Evolutionary conservation across 2,797 vertebrate species (phyloP), one percentile per base, ranked within the genome.

Genomic region (Chiloscyllium punctatum): DNA sequence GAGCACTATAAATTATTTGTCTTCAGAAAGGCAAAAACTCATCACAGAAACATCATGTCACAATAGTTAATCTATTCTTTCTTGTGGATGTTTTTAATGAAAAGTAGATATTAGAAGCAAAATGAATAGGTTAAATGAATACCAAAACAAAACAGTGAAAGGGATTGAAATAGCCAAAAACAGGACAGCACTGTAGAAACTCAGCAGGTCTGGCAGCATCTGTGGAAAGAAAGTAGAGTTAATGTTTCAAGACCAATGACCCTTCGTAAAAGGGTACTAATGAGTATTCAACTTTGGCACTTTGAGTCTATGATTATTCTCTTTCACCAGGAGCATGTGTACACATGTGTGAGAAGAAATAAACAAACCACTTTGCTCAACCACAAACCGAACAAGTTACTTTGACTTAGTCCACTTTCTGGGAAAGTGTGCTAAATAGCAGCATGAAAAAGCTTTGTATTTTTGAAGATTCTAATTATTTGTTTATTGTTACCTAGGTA

Each of bases 401-500:
- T 57, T 88, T 57, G 86, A 30, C 30, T 33, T 27, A 4, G 42
- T n/a, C 57, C 15, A n/a, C n/a, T 69, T 69, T 42, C n/a, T 62
- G 21, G n/a, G n/a, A 92, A 92, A 42, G 66, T 91, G 53, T 87
- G 86, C 53, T 62, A 92, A 69, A 92, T 69, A 69, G 68, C 42
- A 69, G 9, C n/a, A 92, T 23, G 21, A 69, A 68, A 42, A 42
- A 69, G 62, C 48, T 62, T 92, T 9, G 25, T 1, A 68, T 27
- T 92, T 15, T 92, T 8, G 23, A 51, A 42, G 18, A 92, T 42
- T 92, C 66, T 77, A 77, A 95, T 33, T 0, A 74, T 51, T 18
- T 95, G 48, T 77, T 95, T 8, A 95, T 53, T 95, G 42, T 95
- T 96, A 96, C 66, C 72, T 96, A 97, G 98, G 96, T 88, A 94